phyloP scores from a whole-genome alignment of 1,140 invertebrate species.

The Rhagoletis pomonella region DNA sequence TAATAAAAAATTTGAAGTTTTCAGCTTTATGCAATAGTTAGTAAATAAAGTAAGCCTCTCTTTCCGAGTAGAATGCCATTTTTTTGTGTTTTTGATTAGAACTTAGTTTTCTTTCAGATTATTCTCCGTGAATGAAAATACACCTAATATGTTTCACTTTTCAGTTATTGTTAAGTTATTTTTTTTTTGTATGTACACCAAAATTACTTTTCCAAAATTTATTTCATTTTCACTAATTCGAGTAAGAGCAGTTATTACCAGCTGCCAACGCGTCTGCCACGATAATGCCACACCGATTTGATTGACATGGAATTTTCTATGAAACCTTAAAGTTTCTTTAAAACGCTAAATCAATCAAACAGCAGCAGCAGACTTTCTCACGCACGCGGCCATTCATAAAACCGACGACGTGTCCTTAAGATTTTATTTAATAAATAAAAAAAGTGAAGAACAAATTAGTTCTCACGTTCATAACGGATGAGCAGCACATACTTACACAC shows the following conservation, averaged over 20 bases:
- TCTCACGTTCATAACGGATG: constrained; percentile 13
- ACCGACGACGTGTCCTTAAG: constrained; percentile 49
- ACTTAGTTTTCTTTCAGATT: too few relatives aligned
- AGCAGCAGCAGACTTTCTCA: constrained; percentile 2
- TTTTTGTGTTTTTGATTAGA: too few relatives aligned
- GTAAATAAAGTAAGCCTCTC: too few relatives aligned
- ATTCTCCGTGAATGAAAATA: too few relatives aligned
- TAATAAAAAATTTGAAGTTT: too few relatives aligned
- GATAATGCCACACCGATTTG: neutral
- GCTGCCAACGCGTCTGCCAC: constrained; percentile 35
- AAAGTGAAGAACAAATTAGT: neutral
- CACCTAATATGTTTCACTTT: too few relatives aligned
- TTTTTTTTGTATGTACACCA: neutral
- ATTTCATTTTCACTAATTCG: neutral
- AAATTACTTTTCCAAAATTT: neutral
- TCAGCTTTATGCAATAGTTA: too few relatives aligned
- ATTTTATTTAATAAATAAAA: neutral
- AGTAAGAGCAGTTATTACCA: neutral
- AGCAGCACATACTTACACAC: neutral
- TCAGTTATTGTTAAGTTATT: too few relatives aligned
- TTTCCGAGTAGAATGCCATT: too few relatives aligned
- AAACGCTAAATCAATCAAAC: constrained; percentile 12
- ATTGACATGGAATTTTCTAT: constrained; percentile 21
- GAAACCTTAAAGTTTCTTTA: constrained; percentile 34
- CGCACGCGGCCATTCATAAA: constrained; percentile 20